Evolutionary conservation across 2,113 vertebrate genomes (phyloP), one percentile per base, ranked within the genome.

Genomic region (Dendrocopos noguchii): DNA sequence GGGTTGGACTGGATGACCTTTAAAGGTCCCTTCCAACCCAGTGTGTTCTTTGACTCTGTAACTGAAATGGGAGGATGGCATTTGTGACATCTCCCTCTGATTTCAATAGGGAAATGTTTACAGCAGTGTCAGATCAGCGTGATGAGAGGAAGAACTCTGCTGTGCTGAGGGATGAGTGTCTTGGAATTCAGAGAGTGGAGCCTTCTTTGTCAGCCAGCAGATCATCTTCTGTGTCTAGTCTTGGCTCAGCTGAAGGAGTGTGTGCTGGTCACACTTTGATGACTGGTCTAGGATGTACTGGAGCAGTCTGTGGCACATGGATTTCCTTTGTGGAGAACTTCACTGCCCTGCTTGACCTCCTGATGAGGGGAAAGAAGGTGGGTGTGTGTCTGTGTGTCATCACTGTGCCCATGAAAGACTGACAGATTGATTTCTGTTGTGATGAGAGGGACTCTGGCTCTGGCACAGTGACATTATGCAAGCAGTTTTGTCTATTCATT

Each of bases 371-470:
- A 60, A 28, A 2, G 53, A 16, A 29, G 34, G 29, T 29, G n/a
- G 22, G 11, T 15, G 39, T 15, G 39, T 61, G 44, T 46, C 2
- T 42, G 70, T 12, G 2, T 0, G 2, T 10, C 3, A 3, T 71
- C 5, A 0, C 47, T 52, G 7, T 1, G n/a, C 5, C 31, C 1
- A 0, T 8, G 44, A 13, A 4, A 56, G 75, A 56, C 70, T 46
- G 42, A n/a, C 13, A 10, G 82, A n/a, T 68, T 24, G 2, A 2
- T 65, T 75, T 64, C 42, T 64, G n/a, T 33, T 4, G 6, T 73
- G 59, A 5, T 36, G 68, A 75, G 63, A 34, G 68, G 22, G 52
- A 27, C 61, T 20, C 80, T 36, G 50, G 61, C 77, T 87, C 14
- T 9, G 72, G n/a, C 47, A 19, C 31, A 7, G 29, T 18, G 46